Percentiles rank a stretch among this genome's conserved stretches.
Conservation (phyloP, 2,113 vertebrate species). For the Heteronetta atricapilla region DNA sequence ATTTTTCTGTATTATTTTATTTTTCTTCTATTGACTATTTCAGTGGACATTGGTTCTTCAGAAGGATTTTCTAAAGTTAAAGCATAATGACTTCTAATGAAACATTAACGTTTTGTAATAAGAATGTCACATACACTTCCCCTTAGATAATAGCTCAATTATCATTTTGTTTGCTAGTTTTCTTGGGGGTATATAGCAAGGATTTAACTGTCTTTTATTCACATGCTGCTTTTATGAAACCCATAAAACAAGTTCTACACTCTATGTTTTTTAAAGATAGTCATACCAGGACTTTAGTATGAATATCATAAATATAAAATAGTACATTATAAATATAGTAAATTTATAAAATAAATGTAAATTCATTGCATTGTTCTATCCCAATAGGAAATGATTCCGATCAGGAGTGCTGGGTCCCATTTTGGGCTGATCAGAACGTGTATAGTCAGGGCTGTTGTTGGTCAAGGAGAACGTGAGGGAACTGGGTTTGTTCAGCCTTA, state of each 20-base stretch:
- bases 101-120: background rate
- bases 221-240: background rate
- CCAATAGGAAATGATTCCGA: fast-evolving
- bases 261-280: background rate
- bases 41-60: background rate
- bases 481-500: background rate
- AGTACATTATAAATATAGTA: background rate
- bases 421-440: background rate
- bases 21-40: background rate
- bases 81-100: background rate
- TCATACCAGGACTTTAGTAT: background rate
- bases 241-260: background rate
- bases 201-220: background rate
- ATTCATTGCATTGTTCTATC: background rate
- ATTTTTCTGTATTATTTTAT: background rate
- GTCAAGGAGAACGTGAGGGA: background rate
- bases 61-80: background rate
- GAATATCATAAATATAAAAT: background rate
- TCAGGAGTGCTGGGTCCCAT: background rate
- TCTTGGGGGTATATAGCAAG: background rate
- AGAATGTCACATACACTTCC: background rate
- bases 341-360: background rate
- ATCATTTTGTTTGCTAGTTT: background rate
- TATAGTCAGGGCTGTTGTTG: background rate
- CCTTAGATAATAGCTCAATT: background rate